Conservation (phyloP, 2,113 vertebrate species). For the Ibidorhyncha struthersii region DNA sequence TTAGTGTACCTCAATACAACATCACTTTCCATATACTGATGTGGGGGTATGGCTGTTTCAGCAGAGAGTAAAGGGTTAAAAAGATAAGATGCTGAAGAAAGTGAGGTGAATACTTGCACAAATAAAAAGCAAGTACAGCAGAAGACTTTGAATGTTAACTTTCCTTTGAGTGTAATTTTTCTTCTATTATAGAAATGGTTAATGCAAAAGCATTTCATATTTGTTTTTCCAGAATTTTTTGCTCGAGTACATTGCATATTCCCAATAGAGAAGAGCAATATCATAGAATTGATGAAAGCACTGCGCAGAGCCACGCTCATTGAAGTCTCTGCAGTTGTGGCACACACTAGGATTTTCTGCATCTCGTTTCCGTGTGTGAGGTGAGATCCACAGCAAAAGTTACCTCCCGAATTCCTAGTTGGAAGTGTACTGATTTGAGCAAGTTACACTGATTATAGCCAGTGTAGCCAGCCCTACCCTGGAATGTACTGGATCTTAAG, state of each 20-base stretch:
- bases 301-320: background rate
- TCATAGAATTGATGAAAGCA: rapidly evolving
- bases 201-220: background rate
- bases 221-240: background rate
- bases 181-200: background rate
- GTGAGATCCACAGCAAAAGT: rapidly evolving
- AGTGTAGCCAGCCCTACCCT: background rate
- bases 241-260: background rate
- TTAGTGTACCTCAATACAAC: rapidly evolving
- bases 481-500: rapidly evolving
- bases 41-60: background rate
- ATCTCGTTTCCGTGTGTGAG: rapidly evolving
- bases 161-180: background rate
- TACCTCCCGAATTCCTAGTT: rapidly evolving
- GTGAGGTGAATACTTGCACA: background rate
- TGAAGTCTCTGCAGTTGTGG: background rate
- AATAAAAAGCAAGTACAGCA: background rate
- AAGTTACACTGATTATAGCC: background rate
- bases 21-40: background rate
- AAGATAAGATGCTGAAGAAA: background rate
- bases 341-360: background rate
- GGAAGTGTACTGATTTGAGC: rapidly evolving
- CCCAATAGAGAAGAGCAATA: rapidly evolving
- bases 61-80: background rate
- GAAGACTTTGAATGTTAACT: background rate